These are phyloP conservation scores for Toxonevra muliebris DNA, from an alignment of 2,888 invertebrate genomes.

Conservation along the genomic window DNA sequence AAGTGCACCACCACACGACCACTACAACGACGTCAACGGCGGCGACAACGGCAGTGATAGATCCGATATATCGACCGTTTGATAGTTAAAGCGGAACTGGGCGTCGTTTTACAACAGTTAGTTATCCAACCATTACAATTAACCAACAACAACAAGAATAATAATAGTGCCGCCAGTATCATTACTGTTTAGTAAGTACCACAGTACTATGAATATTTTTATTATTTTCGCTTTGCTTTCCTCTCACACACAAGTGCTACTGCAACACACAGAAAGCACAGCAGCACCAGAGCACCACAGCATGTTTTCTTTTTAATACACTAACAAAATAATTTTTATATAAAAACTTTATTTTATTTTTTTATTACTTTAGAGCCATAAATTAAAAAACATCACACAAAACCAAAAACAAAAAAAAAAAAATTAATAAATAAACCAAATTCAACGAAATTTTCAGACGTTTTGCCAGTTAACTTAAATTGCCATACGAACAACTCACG, in stretches of 20 bases:
- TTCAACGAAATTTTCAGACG: slow-evolving; percentile 11
- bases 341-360: slow-evolving; percentile 2
- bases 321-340: neutral
- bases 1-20: neutral
- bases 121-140: slow-evolving; percentile 12
- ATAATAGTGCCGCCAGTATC: too few species aligned
- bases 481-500: slow-evolving; percentile 44
- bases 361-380: neutral
- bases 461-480: slow-evolving; percentile 11
- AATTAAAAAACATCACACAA: neutral
- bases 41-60: neutral
- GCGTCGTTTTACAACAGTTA: slow-evolving; percentile 13
- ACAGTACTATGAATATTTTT: too few species aligned
- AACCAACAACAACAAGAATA: neutral
- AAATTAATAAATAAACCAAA: neutral
- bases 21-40: neutral
- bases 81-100: slow-evolving; percentile 24
- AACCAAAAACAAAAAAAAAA: neutral
- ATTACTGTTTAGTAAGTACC: too few species aligned
- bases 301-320: too few species aligned
- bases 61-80: slow-evolving; percentile 16
- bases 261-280: too few species aligned
- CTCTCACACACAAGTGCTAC: too few species aligned
- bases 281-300: too few species aligned
- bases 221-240: too few species aligned